phyloP scores from a whole-genome alignment of 2,113 vertebrate genomes.

The Zosterops japonicus region DNA sequence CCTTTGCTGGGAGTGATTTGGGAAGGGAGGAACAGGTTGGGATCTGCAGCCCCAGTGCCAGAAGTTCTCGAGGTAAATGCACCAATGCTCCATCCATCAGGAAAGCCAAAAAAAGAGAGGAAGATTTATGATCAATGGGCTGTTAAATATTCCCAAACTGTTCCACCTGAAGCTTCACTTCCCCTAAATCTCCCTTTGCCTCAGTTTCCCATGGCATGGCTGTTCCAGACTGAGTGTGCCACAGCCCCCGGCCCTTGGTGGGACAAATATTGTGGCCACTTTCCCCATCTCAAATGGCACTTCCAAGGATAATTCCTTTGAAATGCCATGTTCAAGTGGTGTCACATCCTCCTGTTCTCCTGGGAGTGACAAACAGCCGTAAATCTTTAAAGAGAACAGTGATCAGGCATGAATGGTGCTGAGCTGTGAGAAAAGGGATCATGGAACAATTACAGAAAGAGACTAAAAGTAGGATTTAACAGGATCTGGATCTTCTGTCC shows the following conservation, averaged over 20 bases:
- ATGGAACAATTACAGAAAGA: not conserved
- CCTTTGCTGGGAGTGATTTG: not conserved
- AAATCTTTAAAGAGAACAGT: not conserved
- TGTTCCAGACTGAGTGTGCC: not conserved
- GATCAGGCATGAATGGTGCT: not conserved
- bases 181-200: not conserved
- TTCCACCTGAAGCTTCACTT: not conserved
- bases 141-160: not conserved
- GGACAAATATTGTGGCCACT: fast-evolving
- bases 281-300: not conserved
- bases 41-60: not conserved
- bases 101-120: not conserved
- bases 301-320: not conserved
- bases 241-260: not conserved
- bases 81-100: fast-evolving
- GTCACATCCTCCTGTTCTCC: not conserved
- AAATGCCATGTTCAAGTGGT: not conserved
- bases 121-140: not conserved
- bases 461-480: constrained; percentile 6
- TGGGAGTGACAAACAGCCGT: not conserved
- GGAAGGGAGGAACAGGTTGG: not conserved
- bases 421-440: not conserved
- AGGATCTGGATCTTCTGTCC: not conserved
- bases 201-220: not conserved
- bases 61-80: not conserved